Evolutionary conservation across 1,140 invertebrate species (phyloP).

Genomic region (Protaetia brevitarsis): DNA sequence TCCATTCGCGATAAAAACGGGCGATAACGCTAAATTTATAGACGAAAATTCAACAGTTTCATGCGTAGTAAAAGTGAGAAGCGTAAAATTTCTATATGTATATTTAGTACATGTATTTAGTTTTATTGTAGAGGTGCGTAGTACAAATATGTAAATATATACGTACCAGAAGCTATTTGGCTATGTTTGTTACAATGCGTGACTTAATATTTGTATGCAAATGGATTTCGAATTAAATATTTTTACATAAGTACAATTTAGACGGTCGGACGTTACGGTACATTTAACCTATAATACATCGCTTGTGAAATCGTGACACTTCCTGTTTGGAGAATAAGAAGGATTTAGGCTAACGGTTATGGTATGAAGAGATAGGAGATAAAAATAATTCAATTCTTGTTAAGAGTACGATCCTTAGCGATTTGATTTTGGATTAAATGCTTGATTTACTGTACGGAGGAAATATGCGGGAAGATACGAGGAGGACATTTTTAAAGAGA

Average conservation of each 20-base stretch:
- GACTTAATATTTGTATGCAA: constrained; percentile 12
- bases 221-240: constrained; percentile 7
- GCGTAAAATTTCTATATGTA: not conserved
- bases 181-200: constrained; percentile 3
- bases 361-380: too few species aligned
- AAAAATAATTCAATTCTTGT: too few species aligned
- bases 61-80: not conserved
- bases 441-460: too few species aligned
- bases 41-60: constrained; percentile 2
- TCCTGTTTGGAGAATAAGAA: not conserved
- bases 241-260: not conserved
- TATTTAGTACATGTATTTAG: not conserved
- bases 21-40: constrained; percentile 8
- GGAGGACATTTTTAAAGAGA: too few species aligned
- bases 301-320: not conserved
- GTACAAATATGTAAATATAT: not conserved
- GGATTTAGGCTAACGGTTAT: too few species aligned
- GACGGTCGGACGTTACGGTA: not conserved
- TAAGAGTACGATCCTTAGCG: not conserved
- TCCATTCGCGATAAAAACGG: not conserved
- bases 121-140: too few species aligned
- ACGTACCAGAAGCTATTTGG: not conserved
- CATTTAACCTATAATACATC: not conserved
- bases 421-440: too few species aligned
- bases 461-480: too few species aligned